Percentiles rank a stretch among this genome's conserved stretches.
Conservation (phyloP, 2,888 invertebrate species). For the Philereme transversata region DNA sequence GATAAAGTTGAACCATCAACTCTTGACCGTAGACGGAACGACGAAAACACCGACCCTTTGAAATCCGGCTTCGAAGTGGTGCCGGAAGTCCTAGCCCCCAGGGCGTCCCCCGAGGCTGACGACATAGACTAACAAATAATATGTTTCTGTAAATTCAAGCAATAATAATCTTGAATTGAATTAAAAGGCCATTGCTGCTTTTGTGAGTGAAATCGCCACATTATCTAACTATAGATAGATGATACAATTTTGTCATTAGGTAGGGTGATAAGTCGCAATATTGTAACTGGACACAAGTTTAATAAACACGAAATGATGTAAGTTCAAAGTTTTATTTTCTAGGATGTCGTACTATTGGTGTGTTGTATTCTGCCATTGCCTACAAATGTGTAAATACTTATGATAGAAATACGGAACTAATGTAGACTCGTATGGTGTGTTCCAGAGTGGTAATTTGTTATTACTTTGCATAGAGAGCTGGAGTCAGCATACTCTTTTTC, state of each 20-base stretch:
- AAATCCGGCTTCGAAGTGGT: constrained; percentile 5
- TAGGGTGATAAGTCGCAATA: constrained; percentile 45
- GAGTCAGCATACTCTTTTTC: constrained; percentile 68
- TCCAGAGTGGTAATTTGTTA: constrained; percentile 63
- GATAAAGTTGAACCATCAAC: constrained; percentile 48
- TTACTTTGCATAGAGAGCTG: constrained; percentile 66
- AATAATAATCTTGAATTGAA: constrained; percentile 32
- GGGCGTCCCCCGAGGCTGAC: constrained; percentile 67
- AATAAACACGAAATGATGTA: constrained; percentile 46
- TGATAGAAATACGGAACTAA: constrained; percentile 43
- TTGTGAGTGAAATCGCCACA: constrained; percentile 49
- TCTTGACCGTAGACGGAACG: constrained; percentile 72
- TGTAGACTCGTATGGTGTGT: constrained; percentile 60
- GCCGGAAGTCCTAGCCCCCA: constrained; percentile 44
- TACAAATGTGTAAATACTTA: constrained; percentile 73
- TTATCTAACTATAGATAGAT: constrained; percentile 38
- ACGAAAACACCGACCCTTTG: constrained; percentile 22
- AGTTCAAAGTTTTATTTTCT: constrained; percentile 47
- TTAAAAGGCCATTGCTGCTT: constrained; percentile 50
- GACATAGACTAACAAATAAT: constrained; percentile 65
- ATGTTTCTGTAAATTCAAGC: constrained; percentile 38
- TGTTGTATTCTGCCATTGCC: constrained; percentile 70
- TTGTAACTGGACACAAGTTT: constrained; percentile 43
- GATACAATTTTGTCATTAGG: constrained; percentile 39
- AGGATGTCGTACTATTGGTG: constrained; percentile 59